phyloP scores from a whole-genome alignment of 2,113 vertebrate species.

The Gorilla gorilla region DNA sequence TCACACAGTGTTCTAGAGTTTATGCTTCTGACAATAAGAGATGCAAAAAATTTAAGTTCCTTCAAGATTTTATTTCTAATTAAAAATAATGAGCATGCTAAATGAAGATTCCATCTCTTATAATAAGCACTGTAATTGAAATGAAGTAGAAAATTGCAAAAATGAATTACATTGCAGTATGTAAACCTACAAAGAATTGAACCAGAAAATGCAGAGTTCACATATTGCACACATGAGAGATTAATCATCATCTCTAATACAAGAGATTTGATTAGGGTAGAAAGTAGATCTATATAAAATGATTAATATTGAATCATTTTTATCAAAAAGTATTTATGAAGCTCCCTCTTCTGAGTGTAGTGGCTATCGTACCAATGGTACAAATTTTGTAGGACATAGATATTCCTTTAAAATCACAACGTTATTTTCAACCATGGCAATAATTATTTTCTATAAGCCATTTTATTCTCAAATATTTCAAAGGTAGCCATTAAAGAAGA shows the following conservation, averaged over 20 bases:
- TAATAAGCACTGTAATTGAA: conserved; percentile 49
- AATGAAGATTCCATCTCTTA: conserved; percentile 43
- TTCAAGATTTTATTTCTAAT: conserved; percentile 72
- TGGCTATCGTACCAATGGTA: conserved; percentile 34
- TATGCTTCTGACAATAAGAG: conserved; percentile 1
- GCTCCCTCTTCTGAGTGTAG: not conserved
- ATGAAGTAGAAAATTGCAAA: conserved; percentile 77
- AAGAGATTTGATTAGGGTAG: conserved; percentile 60
- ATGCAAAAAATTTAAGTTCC: conserved; percentile 27
- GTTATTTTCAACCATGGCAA: not conserved
- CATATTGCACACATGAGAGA: not conserved
- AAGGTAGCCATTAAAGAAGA: not conserved
- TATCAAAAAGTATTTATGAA: not conserved
- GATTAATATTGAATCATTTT: not conserved
- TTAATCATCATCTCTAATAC: conserved; percentile 72
- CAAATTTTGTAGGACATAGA: conserved; percentile 28
- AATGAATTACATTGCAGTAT: conserved; percentile 45
- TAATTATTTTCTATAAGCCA: not conserved
- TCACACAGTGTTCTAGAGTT: not conserved
- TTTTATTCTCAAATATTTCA: not conserved
- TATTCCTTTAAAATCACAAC: conserved; percentile 62
- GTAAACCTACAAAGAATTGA: conserved; percentile 74
- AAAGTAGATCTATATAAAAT: not conserved
- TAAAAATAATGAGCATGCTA: conserved; percentile 78
- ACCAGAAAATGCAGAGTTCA: conserved; percentile 70